Evolutionary conservation across 2,113 vertebrate species (phyloP), one percentile per base, ranked within the genome.

Genomic region (Chionis minor): DNA sequence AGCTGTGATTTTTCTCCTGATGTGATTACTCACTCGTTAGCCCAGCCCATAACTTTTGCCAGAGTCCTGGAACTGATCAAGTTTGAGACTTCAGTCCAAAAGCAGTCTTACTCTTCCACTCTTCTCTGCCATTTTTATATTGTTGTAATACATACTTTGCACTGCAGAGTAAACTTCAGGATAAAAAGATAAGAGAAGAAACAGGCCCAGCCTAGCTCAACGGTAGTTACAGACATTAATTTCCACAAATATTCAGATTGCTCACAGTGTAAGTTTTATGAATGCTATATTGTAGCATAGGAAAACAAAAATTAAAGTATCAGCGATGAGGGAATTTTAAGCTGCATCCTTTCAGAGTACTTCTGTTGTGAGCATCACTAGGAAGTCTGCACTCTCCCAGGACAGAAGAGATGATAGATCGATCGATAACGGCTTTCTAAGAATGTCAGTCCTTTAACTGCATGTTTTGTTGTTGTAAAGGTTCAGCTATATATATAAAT

Each of bases 401-500:
- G 91, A 44, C n/a, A 95, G 78, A 92, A 69, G 40, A 90, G 72
- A 74, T 27, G 54, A 93, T 67, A 30, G 20, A 61, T 65, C 30
- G 44, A 22, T 69, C 3, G 0, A 38, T 54, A 91, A 91, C 10
- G 17, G 71, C 52, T 90, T 66, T 65, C 14, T 59, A 55, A 69
- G 91, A 78, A 69, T 18, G 56, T 82, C 71, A 67, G 42, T 79
- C 58, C 47, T 84, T 72, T 62, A 95, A 69, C n/a, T 42, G 58
- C 70, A 59, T 35, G 10, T 54, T 92, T 90, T 91, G 70, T 84
- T 91, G 58, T 51, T 77, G 92, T 85, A 93, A 97, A 87, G 4
- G 5, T 27, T 86, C 79, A 92, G 28, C 55, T 77, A 38, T 80
- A 16, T 88, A 79, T 49, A 63, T 49, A 92, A 93, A 69, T 80